Base-by-base conservation (phyloP, 2,888 invertebrate species). In the Seladonia tumulorum region DNA sequence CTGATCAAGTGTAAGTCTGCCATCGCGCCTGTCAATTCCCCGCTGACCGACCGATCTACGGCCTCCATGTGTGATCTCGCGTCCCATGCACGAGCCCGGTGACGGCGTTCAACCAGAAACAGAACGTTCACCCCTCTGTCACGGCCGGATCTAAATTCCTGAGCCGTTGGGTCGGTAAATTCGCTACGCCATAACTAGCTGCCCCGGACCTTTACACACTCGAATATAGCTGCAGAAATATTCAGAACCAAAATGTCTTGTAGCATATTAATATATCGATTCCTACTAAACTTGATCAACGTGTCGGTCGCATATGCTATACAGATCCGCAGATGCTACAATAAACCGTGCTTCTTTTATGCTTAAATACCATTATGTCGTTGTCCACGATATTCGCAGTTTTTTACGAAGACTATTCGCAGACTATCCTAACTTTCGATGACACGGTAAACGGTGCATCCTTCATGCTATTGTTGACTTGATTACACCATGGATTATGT, bases 1-100 rank as follows among this genome's bases (percentile, higher is more conserved):
- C 96, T 97, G 95, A 97, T 97, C 94, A 97, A 97, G 96, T 97
- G 97, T 97, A 96, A 97, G 97, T 96, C 71, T 42, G 12, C 45
- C 25, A 49, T 35, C 35, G 68, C 42, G 57, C 57, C 82, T 84
- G 73, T 84, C 80, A 78, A 71, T 71, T 42, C 49, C 35, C 60
- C 57, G 53, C 29, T 47, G 45, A 63, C 76, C 47, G 76, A 29
- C 60, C 63, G 45, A 63, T 14, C 18, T 12, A 22, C 7, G 18
- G 10, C 63, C 10, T 22, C n/a, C 74, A n/a, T 42, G 39, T 72
- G 70, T 68, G 53, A 45, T 35, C 35, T 53, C 63, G 66, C 75
- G 39, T 79, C 47, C 76, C 73, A 70, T 70, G 72, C 42, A 66
- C 10, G 5, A 18, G 42, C 29, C 16, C 60, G 68, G 73, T 81